Percentiles rank a stretch among this genome's conserved stretches.
Conservation (phyloP, 2,113 vertebrate species). For the Asarcornis scutulata region DNA sequence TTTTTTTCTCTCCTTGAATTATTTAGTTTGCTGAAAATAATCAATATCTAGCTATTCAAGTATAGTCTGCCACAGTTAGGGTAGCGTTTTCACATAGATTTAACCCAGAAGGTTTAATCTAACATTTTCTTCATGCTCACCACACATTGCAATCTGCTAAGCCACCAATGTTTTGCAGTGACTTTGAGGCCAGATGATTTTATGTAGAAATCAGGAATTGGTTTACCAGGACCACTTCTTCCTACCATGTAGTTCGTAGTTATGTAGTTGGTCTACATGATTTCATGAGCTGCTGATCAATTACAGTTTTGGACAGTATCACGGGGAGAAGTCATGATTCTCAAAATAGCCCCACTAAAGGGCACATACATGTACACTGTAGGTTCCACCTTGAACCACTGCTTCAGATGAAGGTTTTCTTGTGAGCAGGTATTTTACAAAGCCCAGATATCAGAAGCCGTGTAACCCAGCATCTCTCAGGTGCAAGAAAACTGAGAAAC, state of each 20-base stretch:
- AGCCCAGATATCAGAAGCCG: not conserved
- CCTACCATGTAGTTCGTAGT: not conserved
- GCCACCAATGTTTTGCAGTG: fast-evolving
- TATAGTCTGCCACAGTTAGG: not conserved
- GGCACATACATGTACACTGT: no score
- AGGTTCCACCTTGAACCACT: not conserved
- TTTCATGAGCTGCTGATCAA: no score
- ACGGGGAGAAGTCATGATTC: not conserved
- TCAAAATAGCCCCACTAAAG: not conserved
- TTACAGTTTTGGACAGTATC: not conserved
- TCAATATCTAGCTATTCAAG: not conserved
- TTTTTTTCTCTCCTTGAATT: not conserved
- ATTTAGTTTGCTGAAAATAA: constrained; percentile 2
- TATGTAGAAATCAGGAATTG: not conserved
- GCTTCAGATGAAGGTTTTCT: not conserved
- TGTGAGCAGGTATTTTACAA: not conserved
- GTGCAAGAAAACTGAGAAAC: not conserved
- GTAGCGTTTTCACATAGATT: not conserved
- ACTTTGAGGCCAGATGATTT: not conserved
- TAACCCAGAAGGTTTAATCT: not conserved
- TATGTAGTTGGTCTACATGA: no score
- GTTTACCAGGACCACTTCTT: not conserved
- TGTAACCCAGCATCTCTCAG: not conserved
- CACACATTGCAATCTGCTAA: not conserved
- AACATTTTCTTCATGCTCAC: not conserved